These are phyloP conservation scores for Theocolax elegans DNA, from an alignment of 1,140 invertebrate genomes.

Conservation along the genomic window DNA sequence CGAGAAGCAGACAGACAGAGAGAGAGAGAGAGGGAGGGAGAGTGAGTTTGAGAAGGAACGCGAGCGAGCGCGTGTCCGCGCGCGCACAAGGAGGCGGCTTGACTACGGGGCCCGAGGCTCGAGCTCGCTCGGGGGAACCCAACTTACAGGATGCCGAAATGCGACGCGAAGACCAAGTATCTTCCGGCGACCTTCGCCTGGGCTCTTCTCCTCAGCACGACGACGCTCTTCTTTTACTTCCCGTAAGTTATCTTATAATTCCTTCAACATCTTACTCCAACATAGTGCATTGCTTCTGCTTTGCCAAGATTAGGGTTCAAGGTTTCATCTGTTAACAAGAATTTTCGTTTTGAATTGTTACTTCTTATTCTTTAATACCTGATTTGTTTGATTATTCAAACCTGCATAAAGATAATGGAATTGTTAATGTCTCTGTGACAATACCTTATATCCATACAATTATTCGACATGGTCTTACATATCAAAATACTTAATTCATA, in stretches of 20 bases:
- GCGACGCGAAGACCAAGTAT: conserved; percentile 91
- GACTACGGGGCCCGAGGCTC: background rate
- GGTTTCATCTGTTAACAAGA: too few relatives aligned
- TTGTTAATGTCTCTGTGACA: too few relatives aligned
- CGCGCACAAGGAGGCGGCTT: background rate
- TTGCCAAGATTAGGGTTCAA: too few relatives aligned
- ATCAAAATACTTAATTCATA: too few relatives aligned
- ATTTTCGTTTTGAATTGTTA: too few relatives aligned
- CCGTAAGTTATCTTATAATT: conserved; percentile 80
- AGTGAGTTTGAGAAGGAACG: background rate
- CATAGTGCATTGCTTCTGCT: too few relatives aligned
- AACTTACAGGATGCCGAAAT: conserved; percentile 85
- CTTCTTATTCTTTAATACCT: too few relatives aligned
- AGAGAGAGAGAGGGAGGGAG: conserved; percentile 2
- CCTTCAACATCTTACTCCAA: conserved; percentile 31
- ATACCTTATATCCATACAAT: too few relatives aligned
- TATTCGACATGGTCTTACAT: too few relatives aligned
- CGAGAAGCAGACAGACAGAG: too few relatives aligned
- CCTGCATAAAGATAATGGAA: too few relatives aligned
- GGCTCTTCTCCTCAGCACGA: conserved; percentile 89
- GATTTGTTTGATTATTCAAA: too few relatives aligned
- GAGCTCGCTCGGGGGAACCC: background rate
- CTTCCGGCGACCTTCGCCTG: conserved; percentile 97
- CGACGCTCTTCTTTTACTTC: conserved; percentile 94
- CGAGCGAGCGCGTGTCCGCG: background rate